Percentiles rank a stretch among this genome's conserved stretches.
Evolutionary conservation across 2,888 invertebrate species (phyloP).

Genomic region (Hemistola chrysoprasaria): DNA sequence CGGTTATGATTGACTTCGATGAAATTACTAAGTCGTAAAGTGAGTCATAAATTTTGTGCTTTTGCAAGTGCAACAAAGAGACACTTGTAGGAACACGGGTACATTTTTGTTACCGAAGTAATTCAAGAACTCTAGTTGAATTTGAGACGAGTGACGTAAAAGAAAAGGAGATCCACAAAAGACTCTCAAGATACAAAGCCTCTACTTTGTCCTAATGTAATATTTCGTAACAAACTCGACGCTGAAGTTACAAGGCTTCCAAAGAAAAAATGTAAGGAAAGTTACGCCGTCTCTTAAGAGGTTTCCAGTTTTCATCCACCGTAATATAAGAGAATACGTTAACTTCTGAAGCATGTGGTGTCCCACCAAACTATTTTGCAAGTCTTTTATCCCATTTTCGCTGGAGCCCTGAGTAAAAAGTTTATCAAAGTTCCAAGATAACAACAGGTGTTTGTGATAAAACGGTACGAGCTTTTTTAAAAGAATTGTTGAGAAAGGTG

Average conservation of each 20-base stretch:
- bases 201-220: conserved; percentile 21
- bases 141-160: conserved; percentile 1
- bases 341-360: conserved; percentile 73
- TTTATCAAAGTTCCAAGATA: conserved; percentile 60
- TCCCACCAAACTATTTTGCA: conserved; percentile 74
- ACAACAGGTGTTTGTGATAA: conserved; percentile 77
- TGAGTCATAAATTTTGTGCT: no score
- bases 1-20: no score
- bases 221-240: conserved; percentile 16
- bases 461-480: conserved; percentile 55
- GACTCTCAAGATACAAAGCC: conserved; percentile 14
- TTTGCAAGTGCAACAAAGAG: no score
- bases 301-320: conserved; percentile 42
- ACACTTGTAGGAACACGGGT: no score
- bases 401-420: conserved; percentile 70
- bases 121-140: conserved; percentile 6
- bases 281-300: conserved; percentile 38
- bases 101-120: conserved; percentile 1
- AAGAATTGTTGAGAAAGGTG: conserved; percentile 29
- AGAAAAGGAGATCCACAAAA: conserved; percentile 7
- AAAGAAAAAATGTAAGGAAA: conserved; percentile 34
- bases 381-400: conserved; percentile 78
- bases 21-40: no score
- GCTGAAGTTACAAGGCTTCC: conserved; percentile 23
- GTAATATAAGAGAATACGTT: conserved; percentile 57